These are phyloP conservation scores for Sebastes diaconus DNA, from an alignment of 2,797 vertebrate genomes.

Conservation along the genomic window DNA sequence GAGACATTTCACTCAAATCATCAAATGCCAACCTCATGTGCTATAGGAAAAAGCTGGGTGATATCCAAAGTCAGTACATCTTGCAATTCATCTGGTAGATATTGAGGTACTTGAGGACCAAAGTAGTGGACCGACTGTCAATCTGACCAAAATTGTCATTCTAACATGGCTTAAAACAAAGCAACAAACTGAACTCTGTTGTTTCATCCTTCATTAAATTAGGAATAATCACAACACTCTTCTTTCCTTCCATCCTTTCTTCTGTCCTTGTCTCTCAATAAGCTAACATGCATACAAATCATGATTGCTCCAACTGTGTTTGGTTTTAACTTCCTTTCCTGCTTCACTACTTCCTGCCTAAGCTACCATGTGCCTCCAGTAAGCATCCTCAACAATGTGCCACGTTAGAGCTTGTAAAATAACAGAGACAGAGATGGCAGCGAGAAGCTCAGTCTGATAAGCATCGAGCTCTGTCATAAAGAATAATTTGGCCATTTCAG, in stretches of 20 bases:
- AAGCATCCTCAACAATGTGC: neutral
- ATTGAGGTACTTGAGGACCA: neutral
- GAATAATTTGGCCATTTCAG: slow-evolving; percentile 17
- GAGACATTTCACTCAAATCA: neutral
- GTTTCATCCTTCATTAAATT: neutral
- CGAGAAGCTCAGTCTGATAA: slow-evolving; percentile 10
- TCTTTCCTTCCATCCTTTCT: neutral
- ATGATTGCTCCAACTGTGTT: neutral
- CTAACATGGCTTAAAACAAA: neutral
- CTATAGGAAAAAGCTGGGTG: neutral
- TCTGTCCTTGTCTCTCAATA: neutral
- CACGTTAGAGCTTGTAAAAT: slow-evolving; percentile 27
- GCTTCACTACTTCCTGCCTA: neutral
- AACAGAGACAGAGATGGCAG: neutral
- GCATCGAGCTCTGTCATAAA: slow-evolving; percentile 10
- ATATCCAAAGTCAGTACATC: neutral
- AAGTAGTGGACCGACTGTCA: neutral
- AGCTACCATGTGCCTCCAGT: neutral
- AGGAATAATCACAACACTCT: neutral
- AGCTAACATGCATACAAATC: neutral
- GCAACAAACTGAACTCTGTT: neutral
- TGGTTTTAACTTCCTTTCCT: neutral
- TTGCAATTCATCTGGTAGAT: neutral
- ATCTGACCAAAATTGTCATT: neutral
- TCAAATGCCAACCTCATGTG: neutral